phyloP scores from a whole-genome alignment of 1,140 invertebrate genomes.

The Calycopis cecrops region DNA sequence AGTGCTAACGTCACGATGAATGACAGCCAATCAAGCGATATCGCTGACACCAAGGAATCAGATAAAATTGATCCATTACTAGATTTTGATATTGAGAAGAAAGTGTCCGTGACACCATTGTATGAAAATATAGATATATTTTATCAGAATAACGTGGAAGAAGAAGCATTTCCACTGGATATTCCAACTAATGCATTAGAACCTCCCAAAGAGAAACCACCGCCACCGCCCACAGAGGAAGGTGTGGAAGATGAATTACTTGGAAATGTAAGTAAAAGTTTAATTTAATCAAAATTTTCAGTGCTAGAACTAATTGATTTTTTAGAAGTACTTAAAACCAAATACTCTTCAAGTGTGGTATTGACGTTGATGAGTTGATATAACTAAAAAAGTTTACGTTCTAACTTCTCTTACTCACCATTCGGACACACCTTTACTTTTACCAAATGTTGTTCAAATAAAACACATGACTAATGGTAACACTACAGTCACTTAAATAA shows the following conservation, averaged over 20 bases:
- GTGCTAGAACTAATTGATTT: too few species aligned
- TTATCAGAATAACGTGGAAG: constrained; percentile 54
- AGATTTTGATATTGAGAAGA: constrained; percentile 48
- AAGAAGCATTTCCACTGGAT: constrained; percentile 57
- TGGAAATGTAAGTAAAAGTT: constrained; percentile 52
- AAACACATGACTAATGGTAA: too few species aligned
- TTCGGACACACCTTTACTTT: too few species aligned
- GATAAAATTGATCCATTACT: constrained; percentile 31
- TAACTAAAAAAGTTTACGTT: too few species aligned
- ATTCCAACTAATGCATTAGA: constrained; percentile 79
- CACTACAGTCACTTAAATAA: too few species aligned
- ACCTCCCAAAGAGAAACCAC: constrained; percentile 90
- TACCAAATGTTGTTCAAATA: too few species aligned
- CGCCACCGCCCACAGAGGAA: constrained; percentile 84
- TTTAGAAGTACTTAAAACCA: too few species aligned
- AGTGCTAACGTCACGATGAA: constrained; percentile 42
- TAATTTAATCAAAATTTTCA: too few species aligned
- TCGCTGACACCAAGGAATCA: constrained; percentile 17
- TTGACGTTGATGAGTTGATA: too few species aligned
- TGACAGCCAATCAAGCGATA: constrained; percentile 22
- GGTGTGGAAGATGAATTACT: constrained; percentile 60
- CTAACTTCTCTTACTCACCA: too few species aligned
- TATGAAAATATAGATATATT: constrained; percentile 78
- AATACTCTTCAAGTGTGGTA: too few species aligned
- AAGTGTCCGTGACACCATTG: constrained; percentile 66